phyloP scores from a whole-genome alignment of 2,888 invertebrate genomes.

The Xestobium rufovillosum region DNA sequence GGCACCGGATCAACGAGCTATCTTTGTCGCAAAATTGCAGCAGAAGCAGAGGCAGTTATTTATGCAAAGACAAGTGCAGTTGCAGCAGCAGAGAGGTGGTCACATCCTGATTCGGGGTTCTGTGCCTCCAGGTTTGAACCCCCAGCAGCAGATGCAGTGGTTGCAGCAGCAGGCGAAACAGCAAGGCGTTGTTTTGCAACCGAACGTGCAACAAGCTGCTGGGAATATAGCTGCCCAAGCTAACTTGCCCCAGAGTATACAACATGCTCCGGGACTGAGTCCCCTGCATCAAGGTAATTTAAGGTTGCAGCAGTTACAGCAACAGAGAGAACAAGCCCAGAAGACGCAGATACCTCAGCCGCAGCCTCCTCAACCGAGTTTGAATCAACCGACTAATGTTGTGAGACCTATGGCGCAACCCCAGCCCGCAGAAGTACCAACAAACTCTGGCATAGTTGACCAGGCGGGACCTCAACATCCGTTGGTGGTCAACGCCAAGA shows the following conservation, averaged over 20 bases:
- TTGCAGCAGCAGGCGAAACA: slow-evolving; percentile 43
- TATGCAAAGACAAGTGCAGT: slow-evolving; percentile 48
- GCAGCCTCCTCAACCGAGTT: slow-evolving; percentile 18
- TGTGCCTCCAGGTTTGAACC: slow-evolving; percentile 39
- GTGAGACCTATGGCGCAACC: slow-evolving; percentile 18
- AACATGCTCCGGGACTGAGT: slow-evolving; percentile 36
- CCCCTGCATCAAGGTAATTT: slow-evolving; percentile 35
- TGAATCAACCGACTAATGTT: slow-evolving; percentile 15
- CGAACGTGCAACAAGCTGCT: slow-evolving; percentile 33
- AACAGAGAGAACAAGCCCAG: slow-evolving; percentile 31
- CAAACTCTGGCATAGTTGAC: slow-evolving; percentile 21
- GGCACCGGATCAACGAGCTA: slow-evolving; percentile 71
- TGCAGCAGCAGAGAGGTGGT: slow-evolving; percentile 41
- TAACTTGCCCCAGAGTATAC: slow-evolving; percentile 9
- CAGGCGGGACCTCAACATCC: slow-evolving; percentile 41
- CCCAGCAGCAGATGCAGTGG: slow-evolving; percentile 43
- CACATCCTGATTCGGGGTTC: slow-evolving; percentile 40
- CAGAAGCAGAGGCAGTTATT: slow-evolving; percentile 52
- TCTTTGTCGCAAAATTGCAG: slow-evolving; percentile 72
- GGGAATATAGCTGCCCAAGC: neutral
- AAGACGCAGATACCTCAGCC: slow-evolving; percentile 39
- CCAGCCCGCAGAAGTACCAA: slow-evolving; percentile 20
- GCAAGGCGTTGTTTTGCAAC: slow-evolving; percentile 39
- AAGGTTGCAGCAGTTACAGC: neutral
- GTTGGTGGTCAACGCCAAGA: slow-evolving; percentile 74